phyloP scores from a whole-genome alignment of 2,113 vertebrate genomes.

The Oreochromis niloticus region DNA sequence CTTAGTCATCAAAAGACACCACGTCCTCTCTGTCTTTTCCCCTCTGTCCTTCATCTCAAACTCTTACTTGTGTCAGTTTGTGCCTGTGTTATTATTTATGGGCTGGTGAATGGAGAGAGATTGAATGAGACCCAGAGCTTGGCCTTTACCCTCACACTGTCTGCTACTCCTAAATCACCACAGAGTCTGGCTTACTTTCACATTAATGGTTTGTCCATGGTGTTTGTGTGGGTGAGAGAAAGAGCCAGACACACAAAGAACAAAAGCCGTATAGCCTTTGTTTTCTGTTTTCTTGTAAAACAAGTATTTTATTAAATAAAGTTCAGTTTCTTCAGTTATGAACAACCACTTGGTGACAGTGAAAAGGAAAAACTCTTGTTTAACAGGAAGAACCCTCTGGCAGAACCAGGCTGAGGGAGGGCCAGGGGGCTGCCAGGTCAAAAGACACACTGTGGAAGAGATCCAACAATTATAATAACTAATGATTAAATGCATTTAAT shows the following conservation, averaged over 20 bases:
- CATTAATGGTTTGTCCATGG: neutral
- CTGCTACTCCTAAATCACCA: slow-evolving; percentile 36
- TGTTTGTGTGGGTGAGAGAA: neutral
- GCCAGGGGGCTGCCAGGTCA: neutral
- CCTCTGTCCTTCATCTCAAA: neutral
- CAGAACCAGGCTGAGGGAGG: neutral
- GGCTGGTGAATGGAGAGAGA: slow-evolving; percentile 35
- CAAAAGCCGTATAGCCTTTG: neutral
- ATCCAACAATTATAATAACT: neutral
- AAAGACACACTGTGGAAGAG: neutral
- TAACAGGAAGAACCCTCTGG: neutral
- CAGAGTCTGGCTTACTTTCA: slow-evolving; percentile 6
- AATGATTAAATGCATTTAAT: neutral
- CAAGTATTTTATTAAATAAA: neutral
- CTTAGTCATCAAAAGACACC: neutral
- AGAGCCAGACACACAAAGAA: neutral
- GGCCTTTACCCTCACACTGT: slow-evolving; percentile 25
- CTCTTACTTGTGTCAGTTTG: neutral
- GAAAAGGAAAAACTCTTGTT: neutral
- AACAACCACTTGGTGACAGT: neutral
- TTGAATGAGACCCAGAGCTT: slow-evolving; percentile 26
- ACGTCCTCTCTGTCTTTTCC: neutral
- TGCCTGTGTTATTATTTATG: slow-evolving; percentile 31
- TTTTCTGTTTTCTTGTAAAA: neutral
- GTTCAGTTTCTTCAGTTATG: neutral